Evolutionary conservation across 1,140 invertebrate genomes (phyloP), one percentile per base, ranked within the genome.

Genomic region (Bilobella aurantiaca): DNA sequence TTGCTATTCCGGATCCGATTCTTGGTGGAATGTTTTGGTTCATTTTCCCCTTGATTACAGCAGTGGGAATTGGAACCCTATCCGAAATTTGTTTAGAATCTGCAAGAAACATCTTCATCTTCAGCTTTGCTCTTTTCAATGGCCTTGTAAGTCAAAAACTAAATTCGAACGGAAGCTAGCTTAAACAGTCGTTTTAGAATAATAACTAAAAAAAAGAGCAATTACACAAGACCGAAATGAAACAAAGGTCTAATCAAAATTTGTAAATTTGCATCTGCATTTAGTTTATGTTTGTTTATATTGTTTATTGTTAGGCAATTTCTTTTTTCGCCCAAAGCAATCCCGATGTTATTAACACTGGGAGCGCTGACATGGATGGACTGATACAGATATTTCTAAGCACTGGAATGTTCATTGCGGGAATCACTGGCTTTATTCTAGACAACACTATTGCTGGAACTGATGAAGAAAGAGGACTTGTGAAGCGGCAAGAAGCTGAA

Each of bases 11-110:
- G 1, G 87, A 67, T 29, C 66, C 66, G 1, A 85, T 93, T 23
- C 83, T 93, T 1, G 91, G 90, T 0, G 91, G 90, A 1, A 84
- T 90, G 63, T 90, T 91, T 76, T 89, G 89, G 68, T 83, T 91
- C 1, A 89, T 90, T 84, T 91, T 92, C 74, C 89, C 89, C 29
- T 67, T 74, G 83, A 85, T 86, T 69, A 76, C 92, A 1, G 90
- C 89, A 18, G 68, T 69, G 2, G 68, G 64, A 1, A 58, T 69
- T 56, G 64, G 64, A 0, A 87, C 88, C 12, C 79, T 93, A 16
- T 87, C 91, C 73, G 89, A 88, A 73, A 83, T 93, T 27, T 82
- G 91, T 73, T 77, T 93, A 32, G 87, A 88, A 74, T 90, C 87
- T n/a, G 82, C 88, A 1, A 79, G 87, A 58, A 93, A 93, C 78